Evolutionary conservation across 2,113 vertebrate species (phyloP), one percentile per base, ranked within the genome.

Genomic region (Vimba vimba): DNA sequence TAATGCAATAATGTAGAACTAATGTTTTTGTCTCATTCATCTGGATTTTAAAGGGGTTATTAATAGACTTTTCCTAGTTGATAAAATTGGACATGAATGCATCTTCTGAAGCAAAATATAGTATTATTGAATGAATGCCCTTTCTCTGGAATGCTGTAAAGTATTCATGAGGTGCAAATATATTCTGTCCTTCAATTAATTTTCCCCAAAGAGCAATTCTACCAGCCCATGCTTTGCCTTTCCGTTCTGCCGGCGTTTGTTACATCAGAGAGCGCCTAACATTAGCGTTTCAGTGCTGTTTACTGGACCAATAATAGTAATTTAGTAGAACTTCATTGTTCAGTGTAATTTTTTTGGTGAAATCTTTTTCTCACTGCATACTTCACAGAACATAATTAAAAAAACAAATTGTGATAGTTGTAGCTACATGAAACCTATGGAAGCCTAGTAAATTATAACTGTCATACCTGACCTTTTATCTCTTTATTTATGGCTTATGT

Each of bases 161-260:
- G 3, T 50, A 69, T 82, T 82, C 45, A 82, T 82, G 80, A 82
- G 19, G 64, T 55, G 80, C 45, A 82, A 82, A 82, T 82, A 12
- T 82, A 82, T 82, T 82, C 80, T 82, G 80, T 55, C 80, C 80
- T 82, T 69, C 80, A 82, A 82, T 55, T 82, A 55, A 69, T 82
- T 69, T 68, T 69, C 80, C 64, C 64, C 80, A 82, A 5, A 50
- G 80, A 68, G 80, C 5, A 36, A 30, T 21, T 47, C 25, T 30
- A 33, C 23, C 25, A 68, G 45, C 25, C 47, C 15, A 21, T n/a
- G 10, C 2, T 30, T 12, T 36, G 79, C 25, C 45, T 69, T 50
- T 52, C 10, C 1, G 5, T 82, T 82, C 64, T 36, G 64, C 19
- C 11, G 30, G 80, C 27, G 1, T n/a, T 82, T 68, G 27, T 69